These are phyloP conservation scores for Drosophila nr. perissopoda DNA, from an alignment of 2,888 invertebrate genomes.

Conservation along the genomic window DNA sequence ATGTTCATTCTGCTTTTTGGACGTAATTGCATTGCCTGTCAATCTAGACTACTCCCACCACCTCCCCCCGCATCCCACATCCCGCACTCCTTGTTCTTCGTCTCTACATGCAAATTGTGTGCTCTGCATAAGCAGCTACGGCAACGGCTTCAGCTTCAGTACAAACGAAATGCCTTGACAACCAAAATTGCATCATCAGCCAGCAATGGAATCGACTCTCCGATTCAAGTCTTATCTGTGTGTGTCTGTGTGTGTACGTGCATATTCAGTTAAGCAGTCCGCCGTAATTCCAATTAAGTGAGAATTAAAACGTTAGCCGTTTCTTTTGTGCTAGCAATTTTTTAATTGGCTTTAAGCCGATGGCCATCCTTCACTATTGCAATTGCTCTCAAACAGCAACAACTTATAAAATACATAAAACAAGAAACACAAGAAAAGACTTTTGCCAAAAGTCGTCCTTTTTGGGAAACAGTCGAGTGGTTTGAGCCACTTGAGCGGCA, in stretches of 20 bases:
- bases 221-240: slow-evolving; percentile 9
- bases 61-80: not conserved
- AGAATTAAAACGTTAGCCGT: slow-evolving; percentile 72
- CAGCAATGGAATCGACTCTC: slow-evolving; percentile 31
- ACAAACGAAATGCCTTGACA: slow-evolving; percentile 40
- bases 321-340: slow-evolving; percentile 48
- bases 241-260: slow-evolving; percentile 13
- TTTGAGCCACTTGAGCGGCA: slow-evolving; percentile 35
- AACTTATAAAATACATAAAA: slow-evolving; percentile 33
- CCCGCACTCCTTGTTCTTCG: no score
- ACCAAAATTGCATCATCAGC: slow-evolving; percentile 68
- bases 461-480: slow-evolving; percentile 29
- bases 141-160: slow-evolving; percentile 4
- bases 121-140: slow-evolving; percentile 51
- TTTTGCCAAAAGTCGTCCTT: slow-evolving; percentile 17
- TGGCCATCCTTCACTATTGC: slow-evolving; percentile 31
- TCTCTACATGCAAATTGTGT: slow-evolving; percentile 56
- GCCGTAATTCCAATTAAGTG: slow-evolving; percentile 76
- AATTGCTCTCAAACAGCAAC: slow-evolving; percentile 18
- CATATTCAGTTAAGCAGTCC: slow-evolving; percentile 30
- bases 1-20: slow-evolving; percentile 35
- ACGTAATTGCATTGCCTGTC: slow-evolving; percentile 79
- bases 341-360: slow-evolving; percentile 73
- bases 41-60: slow-evolving; percentile 51
- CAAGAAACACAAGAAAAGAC: not conserved